phyloP scores from a whole-genome alignment of 2,797 vertebrate species.

The Sebastes miniatus region DNA sequence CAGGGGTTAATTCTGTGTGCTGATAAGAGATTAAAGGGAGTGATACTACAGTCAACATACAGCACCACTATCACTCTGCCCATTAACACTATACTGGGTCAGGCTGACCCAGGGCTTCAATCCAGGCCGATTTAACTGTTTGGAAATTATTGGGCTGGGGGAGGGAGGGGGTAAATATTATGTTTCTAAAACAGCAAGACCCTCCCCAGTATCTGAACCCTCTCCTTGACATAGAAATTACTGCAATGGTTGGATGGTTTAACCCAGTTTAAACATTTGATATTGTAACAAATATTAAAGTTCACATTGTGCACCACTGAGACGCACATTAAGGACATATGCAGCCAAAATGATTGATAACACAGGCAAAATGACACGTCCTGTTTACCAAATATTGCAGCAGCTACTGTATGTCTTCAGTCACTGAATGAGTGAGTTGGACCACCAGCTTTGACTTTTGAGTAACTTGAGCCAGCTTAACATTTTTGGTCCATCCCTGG shows the following conservation, averaged over 20 bases:
- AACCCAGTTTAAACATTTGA: background rate
- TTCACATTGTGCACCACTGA: background rate
- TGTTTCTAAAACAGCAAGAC: background rate
- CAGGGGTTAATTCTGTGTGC: constrained; percentile 45
- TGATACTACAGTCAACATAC: background rate
- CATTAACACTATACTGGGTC: background rate
- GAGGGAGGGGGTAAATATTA: background rate
- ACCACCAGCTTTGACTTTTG: background rate
- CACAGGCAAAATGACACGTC: background rate
- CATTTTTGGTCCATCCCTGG: background rate
- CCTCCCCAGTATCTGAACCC: background rate
- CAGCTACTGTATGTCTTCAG: background rate
- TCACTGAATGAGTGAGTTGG: background rate
- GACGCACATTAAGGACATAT: background rate
- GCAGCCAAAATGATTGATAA: background rate
- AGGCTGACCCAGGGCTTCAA: background rate
- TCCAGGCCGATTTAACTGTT: background rate
- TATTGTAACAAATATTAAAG: background rate
- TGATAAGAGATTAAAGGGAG: constrained; percentile 55
- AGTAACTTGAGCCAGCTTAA: background rate
- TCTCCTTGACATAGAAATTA: background rate
- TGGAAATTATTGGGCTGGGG: background rate
- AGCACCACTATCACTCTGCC: background rate
- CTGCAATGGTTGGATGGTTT: background rate
- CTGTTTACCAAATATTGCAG: background rate